A percentile compares a stretch with the other conserved stretches of the same genome.
Conservation (phyloP, 2,797 vertebrate species). For the Eutrigla gurnardus region DNA sequence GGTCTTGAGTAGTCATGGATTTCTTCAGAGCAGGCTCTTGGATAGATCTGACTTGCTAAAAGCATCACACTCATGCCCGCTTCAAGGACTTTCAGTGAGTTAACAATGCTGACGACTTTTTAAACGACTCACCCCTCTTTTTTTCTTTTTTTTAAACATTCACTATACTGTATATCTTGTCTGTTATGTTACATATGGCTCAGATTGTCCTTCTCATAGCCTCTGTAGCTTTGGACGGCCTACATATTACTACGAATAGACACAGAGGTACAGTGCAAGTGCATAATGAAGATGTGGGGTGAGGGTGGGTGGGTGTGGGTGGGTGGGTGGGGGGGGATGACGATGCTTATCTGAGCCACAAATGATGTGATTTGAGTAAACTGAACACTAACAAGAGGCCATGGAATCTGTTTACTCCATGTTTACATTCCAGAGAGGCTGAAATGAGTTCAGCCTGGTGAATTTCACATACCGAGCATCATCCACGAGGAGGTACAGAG, state of each 20-base stretch:
- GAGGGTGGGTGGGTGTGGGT: conserved; percentile 15
- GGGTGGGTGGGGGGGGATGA: conserved; percentile 59
- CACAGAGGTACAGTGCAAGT: conserved; percentile 62
- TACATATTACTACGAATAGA: conserved; percentile 54
- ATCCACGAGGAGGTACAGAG: conserved; percentile 71
- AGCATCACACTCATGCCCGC: conserved; percentile 64
- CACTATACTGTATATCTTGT: conserved; percentile 74
- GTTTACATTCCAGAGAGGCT: conserved; percentile 84
- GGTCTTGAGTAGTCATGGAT: conserved; percentile 77
- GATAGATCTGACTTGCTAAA: conserved; percentile 81
- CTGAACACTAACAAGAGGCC: conserved; percentile 81
- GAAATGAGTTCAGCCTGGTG: conserved; percentile 67
- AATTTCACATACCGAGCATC: conserved; percentile 66
- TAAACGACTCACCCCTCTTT: conserved; percentile 49
- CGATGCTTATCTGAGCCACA: conserved; percentile 78
- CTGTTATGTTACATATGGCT: conserved; percentile 81
- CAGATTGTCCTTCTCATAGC: conserved; percentile 77
- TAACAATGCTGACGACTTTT: conserved; percentile 61
- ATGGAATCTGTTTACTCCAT: conserved; percentile 84
- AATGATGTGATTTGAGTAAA: conserved; percentile 73
- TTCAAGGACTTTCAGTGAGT: conserved; percentile 58
- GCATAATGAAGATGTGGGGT: conserved; percentile 53
- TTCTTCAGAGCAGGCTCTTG: conserved; percentile 86
- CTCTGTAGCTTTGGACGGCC: conserved; percentile 64
- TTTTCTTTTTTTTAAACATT: conserved; percentile 64